Evolutionary conservation across 92 coral and sea anemone genomes (phyloP).

Genomic region (Blastomussa wellsi): DNA sequence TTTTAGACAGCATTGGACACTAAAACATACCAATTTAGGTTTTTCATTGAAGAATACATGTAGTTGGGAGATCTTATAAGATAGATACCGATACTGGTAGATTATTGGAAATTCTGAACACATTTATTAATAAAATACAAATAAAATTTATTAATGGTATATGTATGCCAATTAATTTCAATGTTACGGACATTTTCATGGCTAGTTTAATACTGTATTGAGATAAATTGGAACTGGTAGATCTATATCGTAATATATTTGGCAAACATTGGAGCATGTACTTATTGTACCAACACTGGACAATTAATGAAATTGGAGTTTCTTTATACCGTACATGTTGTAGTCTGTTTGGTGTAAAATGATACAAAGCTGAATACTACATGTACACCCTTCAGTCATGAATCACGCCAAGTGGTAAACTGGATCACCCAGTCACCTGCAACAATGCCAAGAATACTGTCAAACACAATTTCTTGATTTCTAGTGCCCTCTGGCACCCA

Average conservation of each 20-base stretch:
- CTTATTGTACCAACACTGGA: too few relatives aligned
- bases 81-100: conserved; percentile 43
- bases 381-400: too few relatives aligned
- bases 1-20: conserved; percentile 13
- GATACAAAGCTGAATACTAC: too few relatives aligned
- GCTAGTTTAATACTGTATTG: conserved; percentile 3
- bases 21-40: conserved; percentile 27
- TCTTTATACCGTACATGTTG: neutral
- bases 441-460: conserved; percentile 37
- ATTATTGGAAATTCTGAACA: conserved; percentile 25
- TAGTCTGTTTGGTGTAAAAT: neutral
- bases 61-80: conserved; percentile 20
- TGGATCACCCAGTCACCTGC: conserved; percentile 24
- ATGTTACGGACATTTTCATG: conserved; percentile 21
- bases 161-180: neutral
- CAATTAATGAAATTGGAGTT: too few relatives aligned
- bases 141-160: neutral
- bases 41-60: conserved; percentile 24
- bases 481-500: conserved; percentile 51
- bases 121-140: conserved; percentile 44
- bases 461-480: conserved; percentile 9
- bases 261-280: conserved; percentile 11
- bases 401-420: conserved; percentile 40
- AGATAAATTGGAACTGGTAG: conserved; percentile 19
- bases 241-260: too few relatives aligned